These are phyloP conservation scores for Paramisgurnus dabryanus DNA, from an alignment of 2,113 vertebrate genomes.

Conservation along the genomic window DNA sequence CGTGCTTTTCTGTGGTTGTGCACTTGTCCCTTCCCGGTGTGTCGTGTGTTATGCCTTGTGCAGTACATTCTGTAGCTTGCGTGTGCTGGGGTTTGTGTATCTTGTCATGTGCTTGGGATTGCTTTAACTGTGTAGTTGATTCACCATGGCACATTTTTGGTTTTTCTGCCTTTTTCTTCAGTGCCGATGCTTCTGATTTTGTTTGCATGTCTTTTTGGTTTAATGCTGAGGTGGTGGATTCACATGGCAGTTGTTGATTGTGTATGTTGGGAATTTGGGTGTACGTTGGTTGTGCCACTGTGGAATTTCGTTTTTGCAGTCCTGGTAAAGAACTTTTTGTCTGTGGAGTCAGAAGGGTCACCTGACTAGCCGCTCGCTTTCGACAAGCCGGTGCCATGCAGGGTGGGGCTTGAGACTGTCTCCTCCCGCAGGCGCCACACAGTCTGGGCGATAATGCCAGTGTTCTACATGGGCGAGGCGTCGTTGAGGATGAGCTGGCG, in stretches of 20 bases:
- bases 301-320: conserved; percentile 50
- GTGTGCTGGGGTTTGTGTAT: conserved; percentile 33
- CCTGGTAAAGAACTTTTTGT: conserved; percentile 59
- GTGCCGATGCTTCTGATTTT: conserved; percentile 60
- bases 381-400: conserved; percentile 70
- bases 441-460: conserved; percentile 58
- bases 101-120: neutral
- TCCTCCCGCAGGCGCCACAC: conserved; percentile 71
- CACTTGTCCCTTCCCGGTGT: conserved; percentile 22
- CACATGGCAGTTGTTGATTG: conserved; percentile 56
- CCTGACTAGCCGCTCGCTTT: conserved; percentile 62
- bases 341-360: conserved; percentile 70
- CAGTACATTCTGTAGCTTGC: conserved; percentile 29
- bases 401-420: conserved; percentile 67
- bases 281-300: conserved; percentile 59
- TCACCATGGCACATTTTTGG: neutral
- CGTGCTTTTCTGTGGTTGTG: conserved; percentile 11
- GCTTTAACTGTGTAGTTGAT: neutral
- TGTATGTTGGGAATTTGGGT: conserved; percentile 64
- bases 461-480: conserved; percentile 68
- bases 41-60: conserved; percentile 4
- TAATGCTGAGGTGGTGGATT: conserved; percentile 44
- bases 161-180: neutral
- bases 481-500: conserved; percentile 62
- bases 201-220: conserved; percentile 64